Conservation (phyloP, 2,888 invertebrate species). For the Seira musarum region DNA sequence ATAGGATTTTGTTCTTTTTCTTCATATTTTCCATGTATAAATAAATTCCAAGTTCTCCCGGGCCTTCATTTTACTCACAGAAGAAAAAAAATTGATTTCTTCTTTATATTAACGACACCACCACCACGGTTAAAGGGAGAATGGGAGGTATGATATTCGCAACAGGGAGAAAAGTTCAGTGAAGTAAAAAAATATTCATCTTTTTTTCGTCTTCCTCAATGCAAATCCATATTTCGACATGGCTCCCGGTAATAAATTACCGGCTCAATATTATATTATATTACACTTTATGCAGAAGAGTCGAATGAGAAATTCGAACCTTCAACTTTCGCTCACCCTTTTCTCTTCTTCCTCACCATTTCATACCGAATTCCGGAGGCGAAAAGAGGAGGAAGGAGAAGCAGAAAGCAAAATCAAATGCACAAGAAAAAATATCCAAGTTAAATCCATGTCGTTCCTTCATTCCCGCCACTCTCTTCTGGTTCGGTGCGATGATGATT, state of each 20-base stretch:
- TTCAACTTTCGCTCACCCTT: slow-evolving; percentile 5
- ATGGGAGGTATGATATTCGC: too few species aligned
- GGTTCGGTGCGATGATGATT: slow-evolving; percentile 24
- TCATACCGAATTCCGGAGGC: not conserved
- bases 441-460: slow-evolving; percentile 4
- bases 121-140: too few species aligned
- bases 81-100: too few species aligned
- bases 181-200: not conserved
- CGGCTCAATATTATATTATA: slow-evolving; percentile 31
- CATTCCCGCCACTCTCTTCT: not conserved
- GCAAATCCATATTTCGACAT: slow-evolving; percentile 15
- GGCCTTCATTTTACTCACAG: too few species aligned
- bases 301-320: not conserved
- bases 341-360: not conserved
- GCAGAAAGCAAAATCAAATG: not conserved
- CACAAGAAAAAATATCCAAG: not conserved
- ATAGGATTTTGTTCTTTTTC: too few species aligned
- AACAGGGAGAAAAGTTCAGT: not conserved
- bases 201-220: not conserved
- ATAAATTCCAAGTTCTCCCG: too few species aligned
- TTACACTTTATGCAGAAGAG: not conserved
- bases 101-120: too few species aligned
- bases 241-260: slow-evolving; percentile 47
- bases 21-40: too few species aligned
- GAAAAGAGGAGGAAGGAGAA: not conserved